Evolutionary conservation across 2,888 invertebrate species (phyloP), one percentile per base, ranked within the genome.

Genomic region (Elysia crispata): DNA sequence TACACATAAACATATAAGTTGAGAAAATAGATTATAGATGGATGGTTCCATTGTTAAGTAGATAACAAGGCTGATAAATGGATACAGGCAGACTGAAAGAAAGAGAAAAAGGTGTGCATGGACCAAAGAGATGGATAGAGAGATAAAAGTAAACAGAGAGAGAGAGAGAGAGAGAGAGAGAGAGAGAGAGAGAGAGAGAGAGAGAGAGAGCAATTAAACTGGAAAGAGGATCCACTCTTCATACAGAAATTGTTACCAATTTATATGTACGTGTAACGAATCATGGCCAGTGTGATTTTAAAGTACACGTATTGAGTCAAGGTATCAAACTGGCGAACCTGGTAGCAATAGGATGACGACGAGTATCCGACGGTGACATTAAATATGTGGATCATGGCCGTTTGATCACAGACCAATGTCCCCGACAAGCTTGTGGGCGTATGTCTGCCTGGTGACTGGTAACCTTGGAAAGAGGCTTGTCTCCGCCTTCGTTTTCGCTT

Each of bases 351-450:
- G 1, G n/a, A 30, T n/a, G 73, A 49, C 28, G 20, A 72, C n/a
- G 83, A 77, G 50, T 76, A 83, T 11, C 83, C 83, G n/a, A 79
- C 33, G 0, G 79, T 74, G 20, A 83, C 77, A 49, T 73, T 79
- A 23, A 73, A 49, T 23, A 83, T 30, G 70, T 83, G 81, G 18
- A 81, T 81, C 15, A 76, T 23, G 18, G 77, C 41, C 28, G 72
- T 69, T 0, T 54, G 30, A 5, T 31, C 80, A 69, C 83, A 83
- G 25, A 62, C 49, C 30, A 83, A 23, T 64, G 69, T 64, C 6
- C 83, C 83, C 30, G 33, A 18, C 18, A 78, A 67, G 3, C 64
- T 1, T 18, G 64, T 69, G 5, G 54, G 79, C 0, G 54, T 33
- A 60, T 76, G 75, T 20, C 54, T 41, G 41, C 41, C 11, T 41